Percentiles rank a stretch among this genome's conserved stretches.
Conservation (phyloP, 2,888 invertebrate genomes). For the Drosophila basisetae region DNA sequence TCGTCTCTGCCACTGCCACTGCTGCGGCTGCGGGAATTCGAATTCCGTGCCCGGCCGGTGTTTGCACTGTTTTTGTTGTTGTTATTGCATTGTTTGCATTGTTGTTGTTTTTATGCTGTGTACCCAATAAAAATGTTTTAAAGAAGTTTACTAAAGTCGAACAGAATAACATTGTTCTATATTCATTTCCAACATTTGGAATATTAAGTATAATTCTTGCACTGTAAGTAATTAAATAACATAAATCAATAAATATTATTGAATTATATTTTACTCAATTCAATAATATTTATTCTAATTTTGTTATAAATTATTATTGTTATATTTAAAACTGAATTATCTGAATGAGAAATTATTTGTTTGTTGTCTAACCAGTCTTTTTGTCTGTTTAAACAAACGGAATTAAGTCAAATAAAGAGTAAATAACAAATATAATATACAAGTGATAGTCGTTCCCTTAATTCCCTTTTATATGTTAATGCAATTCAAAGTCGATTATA, state of each 20-base stretch:
- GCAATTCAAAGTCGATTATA: not conserved
- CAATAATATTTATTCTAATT: not conserved
- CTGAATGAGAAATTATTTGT: not conserved
- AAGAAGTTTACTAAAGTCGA: not conserved
- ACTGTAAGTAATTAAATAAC: too few relatives aligned
- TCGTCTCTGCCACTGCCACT: conserved; percentile 26
- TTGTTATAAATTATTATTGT: not conserved
- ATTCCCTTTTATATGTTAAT: too few relatives aligned
- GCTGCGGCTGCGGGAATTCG: conserved; percentile 52
- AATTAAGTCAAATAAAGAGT: not conserved
- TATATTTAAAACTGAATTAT: too few relatives aligned
- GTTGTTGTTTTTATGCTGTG: conserved; percentile 12
- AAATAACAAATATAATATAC: not conserved
- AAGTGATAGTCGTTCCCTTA: not conserved
- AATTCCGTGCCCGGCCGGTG: conserved; percentile 48
- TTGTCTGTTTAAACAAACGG: accelerated
- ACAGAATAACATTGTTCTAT: not conserved
- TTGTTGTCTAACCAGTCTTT: not conserved
- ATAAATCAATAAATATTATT: not conserved
- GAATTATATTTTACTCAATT: not conserved
- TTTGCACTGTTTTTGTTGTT: conserved; percentile 34
- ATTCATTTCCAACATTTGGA: not conserved
- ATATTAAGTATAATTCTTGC: too few relatives aligned
- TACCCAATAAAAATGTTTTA: not conserved
- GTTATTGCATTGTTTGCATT: conserved; percentile 31